Conservation (phyloP, 2,113 vertebrate species). For the Cavia porcellus region DNA sequence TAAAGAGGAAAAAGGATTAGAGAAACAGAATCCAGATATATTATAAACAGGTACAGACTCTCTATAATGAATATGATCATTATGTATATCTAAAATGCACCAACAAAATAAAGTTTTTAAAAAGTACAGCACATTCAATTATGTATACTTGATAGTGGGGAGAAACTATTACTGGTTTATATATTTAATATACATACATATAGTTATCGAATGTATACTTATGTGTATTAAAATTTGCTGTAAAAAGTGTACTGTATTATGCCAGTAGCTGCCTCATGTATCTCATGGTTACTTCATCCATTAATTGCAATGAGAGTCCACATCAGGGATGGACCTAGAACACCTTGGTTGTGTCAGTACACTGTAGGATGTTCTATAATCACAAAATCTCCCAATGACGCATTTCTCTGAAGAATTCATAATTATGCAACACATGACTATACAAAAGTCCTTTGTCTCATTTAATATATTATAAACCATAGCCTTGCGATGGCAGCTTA, state of each 20-base stretch:
- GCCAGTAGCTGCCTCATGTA: no score
- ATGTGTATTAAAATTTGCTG: neutral
- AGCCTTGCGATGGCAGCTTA: neutral
- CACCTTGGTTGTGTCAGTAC: neutral
- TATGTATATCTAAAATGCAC: no score
- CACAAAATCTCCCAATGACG: neutral
- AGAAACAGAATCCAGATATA: no score
- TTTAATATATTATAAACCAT: neutral
- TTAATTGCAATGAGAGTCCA: neutral
- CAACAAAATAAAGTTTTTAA: neutral
- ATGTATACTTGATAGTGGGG: neutral
- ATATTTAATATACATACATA: no score
- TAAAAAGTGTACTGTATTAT: neutral
- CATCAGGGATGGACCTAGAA: neutral
- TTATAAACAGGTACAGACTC: no score
- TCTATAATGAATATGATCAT: no score
- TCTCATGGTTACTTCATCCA: neutral
- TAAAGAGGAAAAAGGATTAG: no score
- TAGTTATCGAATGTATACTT: neutral
- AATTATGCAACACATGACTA: neutral
- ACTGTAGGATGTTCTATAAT: neutral
- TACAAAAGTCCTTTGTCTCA: neutral
- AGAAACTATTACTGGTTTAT: neutral
- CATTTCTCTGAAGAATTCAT: neutral
- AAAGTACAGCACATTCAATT: neutral